Evolutionary conservation across 2,888 invertebrate genomes (phyloP), one percentile per base, ranked within the genome.

Genomic region (Ichneumoninae sp.): DNA sequence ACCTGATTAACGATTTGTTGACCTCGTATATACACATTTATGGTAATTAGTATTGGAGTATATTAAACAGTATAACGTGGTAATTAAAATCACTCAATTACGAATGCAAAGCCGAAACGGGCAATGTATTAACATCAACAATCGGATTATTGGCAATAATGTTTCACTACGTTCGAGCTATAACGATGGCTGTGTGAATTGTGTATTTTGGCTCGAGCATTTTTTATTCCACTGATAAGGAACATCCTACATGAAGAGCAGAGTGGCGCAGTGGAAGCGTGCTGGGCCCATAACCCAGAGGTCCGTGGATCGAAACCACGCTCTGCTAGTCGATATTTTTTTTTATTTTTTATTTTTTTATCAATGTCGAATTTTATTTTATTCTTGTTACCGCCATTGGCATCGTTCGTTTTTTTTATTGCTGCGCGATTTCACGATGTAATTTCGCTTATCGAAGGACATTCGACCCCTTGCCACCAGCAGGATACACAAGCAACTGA

Each of bases 211-310:
- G 33, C 8, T 44, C 30, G 13, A 54, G 19, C 5, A 3, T 0
- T 66, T 73, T 16, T 16, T 80, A 16, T 80, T 52, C 33, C 6
- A 47, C 30, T 16, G n/a, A n/a, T 30, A 60, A 68, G 40, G 22
- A 47, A 1, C 0, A 3, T 0, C 8, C 10, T 33, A 3, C 74
- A 78, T n/a, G 36, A 57, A 76, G 60, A 87, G 87, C 87, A 87
- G 87, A 87, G 87, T 87, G 87, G 87, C 87, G 87, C 87, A 87
- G 87, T 86, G 87, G 87, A 87, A 87, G 87, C 87, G 87, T 87
- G 87, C 87, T 40, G 40, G 40, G 40, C 40, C 40, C 40, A 40
- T 40, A 87, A 87, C 87, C 87, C 87, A 87, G 87, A 87, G 87
- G 87, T 87, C 87, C 87, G 87, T 87, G 87, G 40, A 40, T 40